Evolutionary conservation across 2,113 vertebrate species (phyloP).

Genomic region (Dolichallabes microphthalmus): DNA sequence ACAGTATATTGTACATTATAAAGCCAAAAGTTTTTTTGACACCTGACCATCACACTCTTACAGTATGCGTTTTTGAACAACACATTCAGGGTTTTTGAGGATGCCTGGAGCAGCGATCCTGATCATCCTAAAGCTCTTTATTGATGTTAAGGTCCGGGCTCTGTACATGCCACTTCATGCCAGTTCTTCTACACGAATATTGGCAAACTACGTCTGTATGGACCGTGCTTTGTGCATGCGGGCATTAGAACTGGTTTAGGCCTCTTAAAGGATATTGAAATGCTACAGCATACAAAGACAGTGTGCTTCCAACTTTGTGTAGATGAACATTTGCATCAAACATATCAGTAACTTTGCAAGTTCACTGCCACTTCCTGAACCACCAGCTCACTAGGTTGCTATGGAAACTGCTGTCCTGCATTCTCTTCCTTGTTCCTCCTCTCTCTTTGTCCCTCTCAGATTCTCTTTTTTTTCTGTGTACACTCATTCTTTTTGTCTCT

Average conservation of each 20-base stretch:
- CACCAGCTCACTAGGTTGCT: conserved; percentile 52
- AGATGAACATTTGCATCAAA: background rate
- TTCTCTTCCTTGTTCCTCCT: conserved; percentile 18
- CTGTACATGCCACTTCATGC: background rate
- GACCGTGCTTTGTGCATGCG: background rate
- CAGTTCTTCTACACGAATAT: background rate
- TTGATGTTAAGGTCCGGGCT: too few relatives aligned
- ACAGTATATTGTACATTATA: background rate
- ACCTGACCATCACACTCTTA: background rate
- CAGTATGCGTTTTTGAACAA: background rate
- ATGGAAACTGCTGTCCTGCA: conserved; percentile 55
- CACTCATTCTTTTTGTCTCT: conserved; percentile 8
- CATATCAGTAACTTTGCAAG: conserved; percentile 40
- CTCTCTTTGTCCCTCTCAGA: background rate
- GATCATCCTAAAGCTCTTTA: background rate
- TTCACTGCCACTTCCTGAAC: conserved; percentile 33
- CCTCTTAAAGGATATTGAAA: background rate
- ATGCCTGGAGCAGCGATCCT: background rate
- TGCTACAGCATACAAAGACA: background rate
- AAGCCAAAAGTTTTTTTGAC: background rate
- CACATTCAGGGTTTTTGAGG: background rate
- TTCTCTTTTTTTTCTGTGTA: conserved; percentile 16
- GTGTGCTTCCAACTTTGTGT: background rate
- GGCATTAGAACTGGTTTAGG: background rate
- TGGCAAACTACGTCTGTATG: background rate